Evolutionary conservation across 1,140 invertebrate genomes (phyloP).

Genomic region (Neodiprion virginianus): DNA sequence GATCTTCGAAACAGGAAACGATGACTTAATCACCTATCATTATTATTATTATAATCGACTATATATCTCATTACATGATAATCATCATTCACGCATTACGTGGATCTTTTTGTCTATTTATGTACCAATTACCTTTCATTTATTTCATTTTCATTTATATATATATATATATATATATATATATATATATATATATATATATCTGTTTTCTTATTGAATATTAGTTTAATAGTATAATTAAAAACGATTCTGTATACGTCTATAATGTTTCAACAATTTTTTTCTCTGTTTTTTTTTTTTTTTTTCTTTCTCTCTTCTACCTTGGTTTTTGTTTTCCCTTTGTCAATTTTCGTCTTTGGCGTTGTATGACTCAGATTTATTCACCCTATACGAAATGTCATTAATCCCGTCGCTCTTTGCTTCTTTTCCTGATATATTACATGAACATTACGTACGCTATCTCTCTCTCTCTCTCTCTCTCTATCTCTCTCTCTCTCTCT

Average conservation of each 20-base stretch:
- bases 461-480: slow-evolving; percentile 14
- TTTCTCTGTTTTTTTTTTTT: not conserved
- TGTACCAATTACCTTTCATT: not conserved
- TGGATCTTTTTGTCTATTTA: not conserved
- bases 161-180: not conserved
- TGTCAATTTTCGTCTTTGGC: not conserved
- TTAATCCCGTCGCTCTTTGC: not conserved
- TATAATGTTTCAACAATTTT: slow-evolving; percentile 8
- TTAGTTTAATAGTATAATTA: not conserved
- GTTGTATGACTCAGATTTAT: too few species aligned
- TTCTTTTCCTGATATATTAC: not conserved
- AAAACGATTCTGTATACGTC: not conserved
- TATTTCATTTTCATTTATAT: not conserved
- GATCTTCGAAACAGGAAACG: slow-evolving; percentile 1
- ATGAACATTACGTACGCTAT: not conserved
- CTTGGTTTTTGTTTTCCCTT: not conserved
- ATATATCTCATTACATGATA: not conserved
- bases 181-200: not conserved
- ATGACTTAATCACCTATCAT: not conserved
- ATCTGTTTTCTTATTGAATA: not conserved
- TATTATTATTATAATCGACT: too few species aligned
- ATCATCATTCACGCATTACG: not conserved
- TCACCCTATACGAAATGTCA: not conserved
- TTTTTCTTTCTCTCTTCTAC: not conserved
- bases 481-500: slow-evolving; percentile 17